Base-by-base conservation (phyloP, 1,140 invertebrate species). In the Cephus cinctus region DNA sequence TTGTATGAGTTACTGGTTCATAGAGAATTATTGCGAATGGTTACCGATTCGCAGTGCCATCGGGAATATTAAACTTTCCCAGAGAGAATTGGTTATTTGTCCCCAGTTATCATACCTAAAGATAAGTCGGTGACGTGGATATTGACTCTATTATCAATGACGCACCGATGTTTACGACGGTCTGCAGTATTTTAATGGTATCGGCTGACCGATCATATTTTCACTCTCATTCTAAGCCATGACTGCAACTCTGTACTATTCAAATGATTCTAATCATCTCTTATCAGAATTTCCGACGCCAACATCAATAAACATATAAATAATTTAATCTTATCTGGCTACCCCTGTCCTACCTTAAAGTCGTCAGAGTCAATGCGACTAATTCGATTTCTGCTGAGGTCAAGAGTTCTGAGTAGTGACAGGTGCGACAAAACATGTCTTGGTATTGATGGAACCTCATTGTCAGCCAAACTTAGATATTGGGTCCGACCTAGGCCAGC, bases 391-490 rank as follows among this genome's bases (percentile, higher is more conserved):
- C 87, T 78, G 41, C 84, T 85, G 11, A 91, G 71, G 69, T 90
- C 87, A 19, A 90, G 65, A 0, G 87, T 88, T 59, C 81, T 80
- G 14, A 90, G 73, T 34, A 83, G 78, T 0, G 87, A 84, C 67
- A 90, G 80, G 65, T 87, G 84, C 30, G 80, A 78, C 11, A 90
- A 76, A 21, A 87, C 80, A 47, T 86, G 79, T 19, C 82, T 78
- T 8, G 88, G 89, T 71, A 91, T 81, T 50, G 81, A 78, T 4
- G 80, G 76, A 15, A 91, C 70, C 35, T 80, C 78, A 64, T 90
- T 90, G 67, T 90, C 87, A 1, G 86, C 82, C 42, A 90, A 71
- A 57, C 86, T 87, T 50, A 90, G 78, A 70, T 81, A 87, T 50
- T 83, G 82, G 40, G 86, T 81, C 56, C 83, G 77, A 47, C 82